Evolutionary conservation across 2,888 invertebrate species (phyloP).

Genomic region (Caenorhabditis sp.): DNA sequence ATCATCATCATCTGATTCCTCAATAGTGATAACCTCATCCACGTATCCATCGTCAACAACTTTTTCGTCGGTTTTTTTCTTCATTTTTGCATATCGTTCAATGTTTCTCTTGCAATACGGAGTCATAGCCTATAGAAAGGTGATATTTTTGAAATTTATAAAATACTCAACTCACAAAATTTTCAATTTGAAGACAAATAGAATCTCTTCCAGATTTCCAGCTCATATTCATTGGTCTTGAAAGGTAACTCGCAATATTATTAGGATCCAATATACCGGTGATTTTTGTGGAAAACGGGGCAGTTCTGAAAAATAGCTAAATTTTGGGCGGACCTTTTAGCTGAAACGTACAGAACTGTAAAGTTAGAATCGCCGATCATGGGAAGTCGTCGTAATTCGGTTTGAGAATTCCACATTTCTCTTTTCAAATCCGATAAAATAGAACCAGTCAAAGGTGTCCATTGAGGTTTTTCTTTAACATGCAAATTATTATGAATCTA

Average conservation of each 20-base stretch:
- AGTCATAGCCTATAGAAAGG: neutral
- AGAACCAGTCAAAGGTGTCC: constrained; percentile 6
- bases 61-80: neutral
- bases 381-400: constrained; percentile 13
- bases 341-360: constrained; percentile 11
- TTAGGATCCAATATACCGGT: constrained; percentile 9
- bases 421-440: constrained; percentile 9
- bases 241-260: constrained; percentile 10
- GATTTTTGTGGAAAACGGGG: constrained; percentile 17
- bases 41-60: neutral
- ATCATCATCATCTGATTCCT: constrained; percentile 32
- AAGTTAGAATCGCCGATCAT: constrained; percentile 18
- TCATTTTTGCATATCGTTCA: neutral
- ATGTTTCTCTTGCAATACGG: constrained; percentile 2
- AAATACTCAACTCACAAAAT: neutral
- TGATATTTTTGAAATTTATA: too few relatives aligned
- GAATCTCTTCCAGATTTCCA: constrained; percentile 27
- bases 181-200: constrained; percentile 14
- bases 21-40: constrained; percentile 29
- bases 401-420: constrained; percentile 4
- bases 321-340: neutral
- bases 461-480: constrained; percentile 1
- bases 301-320: constrained; percentile 8
- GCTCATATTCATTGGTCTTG: constrained; percentile 18
- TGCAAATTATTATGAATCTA: neutral